Evolutionary conservation across 2,888 invertebrate species (phyloP).

Genomic region (Nemoura dubitans): DNA sequence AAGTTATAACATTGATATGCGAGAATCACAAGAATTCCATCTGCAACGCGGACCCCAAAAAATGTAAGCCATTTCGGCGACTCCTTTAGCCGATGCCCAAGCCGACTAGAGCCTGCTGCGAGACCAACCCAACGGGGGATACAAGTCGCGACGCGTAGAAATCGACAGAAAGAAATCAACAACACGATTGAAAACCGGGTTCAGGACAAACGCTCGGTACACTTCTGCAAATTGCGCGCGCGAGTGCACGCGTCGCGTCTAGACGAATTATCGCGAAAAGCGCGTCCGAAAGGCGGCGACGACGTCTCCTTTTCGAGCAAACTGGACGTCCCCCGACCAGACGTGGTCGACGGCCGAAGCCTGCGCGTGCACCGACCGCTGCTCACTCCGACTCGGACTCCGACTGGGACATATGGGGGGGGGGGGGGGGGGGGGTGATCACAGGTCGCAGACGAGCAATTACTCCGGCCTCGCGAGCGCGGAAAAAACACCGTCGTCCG

Average conservation of each 20-base stretch:
- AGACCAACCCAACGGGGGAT: too few species aligned
- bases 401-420: too few species aligned
- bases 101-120: too few species aligned
- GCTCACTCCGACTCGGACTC: too few species aligned
- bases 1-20: slow-evolving; percentile 15
- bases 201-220: too few species aligned
- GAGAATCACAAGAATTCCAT: slow-evolving; percentile 19
- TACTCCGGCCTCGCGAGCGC: not conserved
- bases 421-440: not conserved
- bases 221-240: not conserved
- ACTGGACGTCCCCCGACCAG: not conserved
- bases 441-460: slow-evolving; percentile 3
- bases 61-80: not conserved
- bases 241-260: not conserved
- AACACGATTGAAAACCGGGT: too few species aligned
- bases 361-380: not conserved
- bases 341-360: not conserved
- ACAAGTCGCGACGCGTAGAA: too few species aligned
- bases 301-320: not conserved
- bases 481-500: not conserved
- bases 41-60: not conserved
- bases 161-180: too few species aligned
- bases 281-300: too few species aligned
- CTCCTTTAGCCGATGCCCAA: not conserved
- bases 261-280: not conserved